These are phyloP conservation scores for Ophion costatus DNA, from an alignment of 2,888 invertebrate species.

Conservation along the genomic window DNA sequence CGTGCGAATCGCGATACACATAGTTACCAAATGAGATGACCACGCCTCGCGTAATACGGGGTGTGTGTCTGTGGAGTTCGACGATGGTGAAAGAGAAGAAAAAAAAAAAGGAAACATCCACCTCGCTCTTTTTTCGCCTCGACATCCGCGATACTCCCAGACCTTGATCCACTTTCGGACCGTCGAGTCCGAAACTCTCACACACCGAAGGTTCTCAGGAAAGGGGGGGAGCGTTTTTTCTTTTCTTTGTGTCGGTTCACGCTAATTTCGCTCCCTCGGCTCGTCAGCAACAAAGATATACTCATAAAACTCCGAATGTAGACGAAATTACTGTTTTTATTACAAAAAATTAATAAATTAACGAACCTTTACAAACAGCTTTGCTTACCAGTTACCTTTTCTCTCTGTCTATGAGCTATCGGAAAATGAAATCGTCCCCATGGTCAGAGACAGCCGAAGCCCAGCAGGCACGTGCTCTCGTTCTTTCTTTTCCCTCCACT, in stretches of 20 bases:
- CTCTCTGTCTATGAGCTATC: neutral
- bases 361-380: slow-evolving; percentile 20
- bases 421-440: slow-evolving; percentile 6
- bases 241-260: neutral
- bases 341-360: slow-evolving; percentile 2
- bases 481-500: neutral
- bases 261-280: slow-evolving; percentile 13
- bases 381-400: neutral
- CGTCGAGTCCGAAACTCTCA: slow-evolving; percentile 46
- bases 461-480: slow-evolving; percentile 8
- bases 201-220: slow-evolving; percentile 46
- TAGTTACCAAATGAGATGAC: slow-evolving; percentile 64
- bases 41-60: slow-evolving; percentile 65
- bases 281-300: neutral
- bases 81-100: slow-evolving; percentile 47
- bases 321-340: slow-evolving; percentile 24
- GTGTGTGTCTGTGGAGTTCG: slow-evolving; percentile 48
- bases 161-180: slow-evolving; percentile 68
- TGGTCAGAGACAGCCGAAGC: neutral
- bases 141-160: slow-evolving; percentile 64
- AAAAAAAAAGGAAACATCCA: slow-evolving; percentile 15
- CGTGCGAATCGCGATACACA: slow-evolving; percentile 42
- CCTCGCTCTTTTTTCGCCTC: slow-evolving; percentile 33
- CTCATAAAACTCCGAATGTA: neutral
- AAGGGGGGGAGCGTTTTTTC: slow-evolving; percentile 7